Percentiles rank a stretch among this genome's conserved stretches.
Conservation (phyloP, 1,140 invertebrate genomes). For the Metopolophium dirhodum region DNA sequence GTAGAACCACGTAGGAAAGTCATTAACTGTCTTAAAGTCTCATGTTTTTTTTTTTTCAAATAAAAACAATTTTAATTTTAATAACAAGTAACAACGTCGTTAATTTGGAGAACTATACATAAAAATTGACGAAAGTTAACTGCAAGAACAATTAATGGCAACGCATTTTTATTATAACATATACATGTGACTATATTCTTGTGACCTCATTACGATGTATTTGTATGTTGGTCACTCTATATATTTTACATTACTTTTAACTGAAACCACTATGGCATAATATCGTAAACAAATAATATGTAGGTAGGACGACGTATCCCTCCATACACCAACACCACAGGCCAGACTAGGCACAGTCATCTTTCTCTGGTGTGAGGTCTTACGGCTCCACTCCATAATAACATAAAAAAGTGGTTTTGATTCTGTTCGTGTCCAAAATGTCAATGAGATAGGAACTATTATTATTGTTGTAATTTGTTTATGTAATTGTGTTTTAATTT, state of each 20-base stretch:
- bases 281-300: slow-evolving; percentile 53
- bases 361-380: not conserved
- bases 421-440: not conserved
- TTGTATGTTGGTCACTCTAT: slow-evolving; percentile 31
- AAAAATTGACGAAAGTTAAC: not conserved
- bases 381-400: not conserved
- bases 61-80: not conserved
- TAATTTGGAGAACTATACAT: not conserved
- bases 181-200: not conserved
- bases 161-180: too few relatives aligned
- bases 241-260: not conserved
- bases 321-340: not conserved
- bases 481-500: not conserved
- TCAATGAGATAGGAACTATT: too few relatives aligned
- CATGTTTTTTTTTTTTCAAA: not conserved
- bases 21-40: not conserved
- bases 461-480: not conserved
- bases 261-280: not conserved
- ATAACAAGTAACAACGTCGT: not conserved
- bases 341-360: not conserved
- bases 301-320: not conserved
- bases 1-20: not conserved
- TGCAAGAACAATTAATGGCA: not conserved
- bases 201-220: not conserved
- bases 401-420: not conserved